Conservation (phyloP, 2,797 vertebrate genomes). For the Loriculus beryllinus region DNA sequence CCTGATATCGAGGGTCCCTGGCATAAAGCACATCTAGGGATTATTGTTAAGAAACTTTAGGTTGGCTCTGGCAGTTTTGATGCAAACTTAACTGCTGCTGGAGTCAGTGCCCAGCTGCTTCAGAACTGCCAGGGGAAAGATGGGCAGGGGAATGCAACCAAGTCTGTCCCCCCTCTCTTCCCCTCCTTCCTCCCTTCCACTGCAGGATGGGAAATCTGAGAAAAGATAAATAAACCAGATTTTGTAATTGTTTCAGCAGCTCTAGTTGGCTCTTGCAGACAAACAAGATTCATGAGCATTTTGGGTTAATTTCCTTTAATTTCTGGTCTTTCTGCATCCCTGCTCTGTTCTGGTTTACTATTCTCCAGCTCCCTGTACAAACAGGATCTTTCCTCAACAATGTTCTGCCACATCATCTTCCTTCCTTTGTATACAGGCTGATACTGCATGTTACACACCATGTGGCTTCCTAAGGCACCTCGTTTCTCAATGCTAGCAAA, state of each 20-base stretch:
- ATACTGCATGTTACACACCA: constrained; percentile 25
- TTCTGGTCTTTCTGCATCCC: constrained; percentile 12
- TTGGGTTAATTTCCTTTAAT: constrained; percentile 6
- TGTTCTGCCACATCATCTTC: constrained; percentile 59
- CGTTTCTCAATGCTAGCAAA: constrained; percentile 42
- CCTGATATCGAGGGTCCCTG: not conserved
- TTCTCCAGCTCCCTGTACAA: constrained; percentile 39
- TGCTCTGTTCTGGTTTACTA: constrained; percentile 3
- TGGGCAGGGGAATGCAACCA: not conserved
- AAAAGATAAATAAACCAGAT: not conserved
- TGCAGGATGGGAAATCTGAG: not conserved
- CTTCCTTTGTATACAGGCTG: constrained; percentile 57
- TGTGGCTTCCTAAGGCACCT: constrained; percentile 28
- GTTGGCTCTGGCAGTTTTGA: not conserved
- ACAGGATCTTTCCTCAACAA: constrained; percentile 67
- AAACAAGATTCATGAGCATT: not conserved
- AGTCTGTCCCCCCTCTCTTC: not conserved
- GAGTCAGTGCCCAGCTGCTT: not conserved
- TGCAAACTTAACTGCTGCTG: not conserved
- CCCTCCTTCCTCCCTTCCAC: not conserved
- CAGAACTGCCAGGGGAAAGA: not conserved
- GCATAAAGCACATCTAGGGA: not conserved
- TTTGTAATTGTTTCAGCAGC: not conserved
- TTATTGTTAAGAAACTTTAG: not conserved
- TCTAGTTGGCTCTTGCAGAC: not conserved